Conservation (phyloP, 2,113 vertebrate species). For the Rhineura floridana region DNA sequence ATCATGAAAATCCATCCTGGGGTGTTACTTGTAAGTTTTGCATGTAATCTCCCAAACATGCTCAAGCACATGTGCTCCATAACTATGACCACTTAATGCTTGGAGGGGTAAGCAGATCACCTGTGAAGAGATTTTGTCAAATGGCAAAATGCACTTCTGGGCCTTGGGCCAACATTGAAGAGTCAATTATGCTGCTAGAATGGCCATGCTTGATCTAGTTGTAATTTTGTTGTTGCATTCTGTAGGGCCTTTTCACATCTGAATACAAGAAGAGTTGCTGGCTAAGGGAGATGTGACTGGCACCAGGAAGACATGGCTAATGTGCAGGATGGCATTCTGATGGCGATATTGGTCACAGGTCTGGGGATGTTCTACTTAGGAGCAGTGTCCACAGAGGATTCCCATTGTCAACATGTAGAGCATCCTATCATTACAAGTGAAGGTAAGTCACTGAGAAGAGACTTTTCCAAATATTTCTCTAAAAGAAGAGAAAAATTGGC, state of each 20-base stretch:
- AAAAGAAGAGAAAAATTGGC: background rate
- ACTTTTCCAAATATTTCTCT: background rate
- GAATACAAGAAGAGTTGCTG: slow-evolving; percentile 72
- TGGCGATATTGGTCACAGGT: slow-evolving; percentile 82
- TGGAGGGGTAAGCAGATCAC: background rate
- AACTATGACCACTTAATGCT: background rate
- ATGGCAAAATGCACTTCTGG: background rate
- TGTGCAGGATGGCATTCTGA: slow-evolving; percentile 74
- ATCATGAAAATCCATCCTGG: background rate
- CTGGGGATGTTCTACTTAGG: slow-evolving; percentile 81
- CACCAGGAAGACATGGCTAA: slow-evolving; percentile 76
- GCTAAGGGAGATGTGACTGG: slow-evolving; percentile 78
- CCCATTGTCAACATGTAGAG: slow-evolving; percentile 83
- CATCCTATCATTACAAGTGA: slow-evolving; percentile 88
- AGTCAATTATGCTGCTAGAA: background rate
- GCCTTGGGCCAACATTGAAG: background rate
- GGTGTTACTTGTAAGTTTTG: background rate
- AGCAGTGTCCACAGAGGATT: slow-evolving; percentile 71
- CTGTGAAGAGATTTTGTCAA: background rate
- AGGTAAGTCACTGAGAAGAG: slow-evolving; percentile 75
- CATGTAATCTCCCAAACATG: background rate
- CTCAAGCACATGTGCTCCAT: background rate
- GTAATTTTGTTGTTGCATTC: slow-evolving; percentile 39
- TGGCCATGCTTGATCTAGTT: background rate
- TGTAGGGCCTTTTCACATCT: slow-evolving; percentile 82